phyloP scores from a whole-genome alignment of 2,113 vertebrate genomes.

The Phoenicopterus ruber region DNA sequence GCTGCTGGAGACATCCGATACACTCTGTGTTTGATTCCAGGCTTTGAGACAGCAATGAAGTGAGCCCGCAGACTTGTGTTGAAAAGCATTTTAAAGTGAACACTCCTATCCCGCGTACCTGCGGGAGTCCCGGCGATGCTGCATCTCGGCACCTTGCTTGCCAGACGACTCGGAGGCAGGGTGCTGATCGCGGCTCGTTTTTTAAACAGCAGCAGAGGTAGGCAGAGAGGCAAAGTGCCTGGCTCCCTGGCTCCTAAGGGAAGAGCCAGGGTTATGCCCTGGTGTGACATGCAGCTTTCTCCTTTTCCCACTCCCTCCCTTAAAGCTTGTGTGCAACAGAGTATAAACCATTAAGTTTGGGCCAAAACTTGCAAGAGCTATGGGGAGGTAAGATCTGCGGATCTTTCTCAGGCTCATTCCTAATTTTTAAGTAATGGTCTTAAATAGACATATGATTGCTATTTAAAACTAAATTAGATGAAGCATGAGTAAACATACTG shows the following conservation, averaged over 20 bases:
- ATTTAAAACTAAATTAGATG: constrained; percentile 2
- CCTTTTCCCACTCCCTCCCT: background rate
- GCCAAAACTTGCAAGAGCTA: background rate
- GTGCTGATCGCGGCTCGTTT: background rate
- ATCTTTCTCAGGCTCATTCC: background rate
- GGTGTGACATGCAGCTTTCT: background rate
- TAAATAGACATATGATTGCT: background rate
- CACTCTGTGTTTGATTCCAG: constrained; percentile 53
- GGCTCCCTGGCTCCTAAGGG: background rate
- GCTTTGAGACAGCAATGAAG: constrained; percentile 54
- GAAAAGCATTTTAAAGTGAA: constrained; percentile 2
- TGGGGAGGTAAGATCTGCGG: background rate
- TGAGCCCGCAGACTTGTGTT: constrained; percentile 17
- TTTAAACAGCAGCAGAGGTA: background rate
- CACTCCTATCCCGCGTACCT: background rate
- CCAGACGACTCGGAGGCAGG: background rate
- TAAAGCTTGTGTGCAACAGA: background rate
- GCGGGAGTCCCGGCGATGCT: background rate
- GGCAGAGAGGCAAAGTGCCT: background rate
- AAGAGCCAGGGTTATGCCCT: background rate
- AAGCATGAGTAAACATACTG: background rate
- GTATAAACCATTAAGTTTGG: background rate
- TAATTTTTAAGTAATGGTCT: background rate
- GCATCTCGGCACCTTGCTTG: background rate
- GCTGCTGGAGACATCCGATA: constrained; percentile 68